A percentile compares a stretch with the other conserved stretches of the same genome.
Evolutionary conservation across 1,140 invertebrate species (phyloP).

Genomic region (Papilio dardanus): DNA sequence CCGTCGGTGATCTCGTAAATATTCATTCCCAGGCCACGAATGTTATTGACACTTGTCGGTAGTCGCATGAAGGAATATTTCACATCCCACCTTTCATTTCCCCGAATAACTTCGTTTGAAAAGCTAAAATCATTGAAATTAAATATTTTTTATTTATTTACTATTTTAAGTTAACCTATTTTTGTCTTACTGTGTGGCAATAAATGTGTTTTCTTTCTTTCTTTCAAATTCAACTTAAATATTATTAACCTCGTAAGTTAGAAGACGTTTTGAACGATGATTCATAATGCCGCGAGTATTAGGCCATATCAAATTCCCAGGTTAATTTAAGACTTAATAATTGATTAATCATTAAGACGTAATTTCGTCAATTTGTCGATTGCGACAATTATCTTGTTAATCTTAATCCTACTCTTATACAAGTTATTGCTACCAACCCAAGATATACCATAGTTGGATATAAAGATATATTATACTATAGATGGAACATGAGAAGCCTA

Average conservation of each 20-base stretch:
- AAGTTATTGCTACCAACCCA: no score
- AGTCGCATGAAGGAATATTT: neutral
- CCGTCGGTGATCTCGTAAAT: neutral
- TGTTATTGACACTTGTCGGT: neutral
- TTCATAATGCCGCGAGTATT: neutral
- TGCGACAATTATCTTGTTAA: neutral
- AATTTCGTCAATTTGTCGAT: neutral
- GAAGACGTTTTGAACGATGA: no score
- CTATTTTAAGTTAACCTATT: no score
- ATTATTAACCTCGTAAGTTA: no score
- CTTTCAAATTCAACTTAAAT: no score
- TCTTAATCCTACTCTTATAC: no score
- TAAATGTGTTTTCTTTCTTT: no score
- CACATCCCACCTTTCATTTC: neutral
- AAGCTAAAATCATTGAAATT: neutral
- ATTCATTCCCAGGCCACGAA: neutral
- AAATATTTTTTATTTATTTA: no score
- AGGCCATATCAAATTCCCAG: neutral
- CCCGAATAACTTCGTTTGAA: neutral
- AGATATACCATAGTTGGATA: no score
- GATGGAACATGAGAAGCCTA: no score
- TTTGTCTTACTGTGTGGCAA: no score
- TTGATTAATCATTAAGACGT: slow-evolving; percentile 13
- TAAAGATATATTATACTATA: no score
- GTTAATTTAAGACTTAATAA: neutral